These are phyloP conservation scores for Elymnias hypermnestra DNA, from an alignment of 1,140 invertebrate species.

Conservation along the genomic window DNA sequence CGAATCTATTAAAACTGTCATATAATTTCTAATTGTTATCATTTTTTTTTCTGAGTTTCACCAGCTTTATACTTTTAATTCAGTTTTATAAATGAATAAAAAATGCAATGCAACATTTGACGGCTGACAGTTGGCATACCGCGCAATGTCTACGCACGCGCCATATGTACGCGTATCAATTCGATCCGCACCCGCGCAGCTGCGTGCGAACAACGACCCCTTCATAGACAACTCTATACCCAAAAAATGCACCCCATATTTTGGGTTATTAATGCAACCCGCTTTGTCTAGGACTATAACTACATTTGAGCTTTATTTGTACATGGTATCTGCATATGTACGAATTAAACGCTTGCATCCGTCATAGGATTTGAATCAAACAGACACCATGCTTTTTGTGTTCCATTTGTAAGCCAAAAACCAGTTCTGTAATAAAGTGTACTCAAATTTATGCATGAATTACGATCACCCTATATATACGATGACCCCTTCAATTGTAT, in stretches of 20 bases:
- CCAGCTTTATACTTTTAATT: too few relatives aligned
- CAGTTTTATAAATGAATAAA: too few relatives aligned
- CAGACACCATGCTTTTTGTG: neutral
- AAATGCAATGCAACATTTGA: slow-evolving; percentile 12
- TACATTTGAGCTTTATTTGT: slow-evolving; percentile 35
- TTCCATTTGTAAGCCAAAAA: neutral
- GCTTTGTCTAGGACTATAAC: slow-evolving; percentile 54
- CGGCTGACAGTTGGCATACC: slow-evolving; percentile 26
- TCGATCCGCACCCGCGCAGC: slow-evolving; percentile 63
- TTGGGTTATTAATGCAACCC: slow-evolving; percentile 57
- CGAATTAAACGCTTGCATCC: slow-evolving; percentile 21
- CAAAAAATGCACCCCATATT: slow-evolving; percentile 58
- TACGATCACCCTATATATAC: neutral
- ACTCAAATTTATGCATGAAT: neutral
- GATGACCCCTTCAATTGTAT: neutral
- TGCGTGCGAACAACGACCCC: slow-evolving; percentile 49
- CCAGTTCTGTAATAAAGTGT: too few relatives aligned
- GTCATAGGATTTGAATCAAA: slow-evolving; percentile 1
- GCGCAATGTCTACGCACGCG: slow-evolving; percentile 41
- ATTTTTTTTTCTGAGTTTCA: too few relatives aligned
- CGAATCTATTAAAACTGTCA: too few relatives aligned
- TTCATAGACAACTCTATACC: slow-evolving; percentile 32
- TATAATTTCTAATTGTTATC: too few relatives aligned
- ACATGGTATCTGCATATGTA: slow-evolving; percentile 49
- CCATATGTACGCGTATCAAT: slow-evolving; percentile 60